phyloP scores from a whole-genome alignment of 2,797 vertebrate genomes.

The Acomys russatus region DNA sequence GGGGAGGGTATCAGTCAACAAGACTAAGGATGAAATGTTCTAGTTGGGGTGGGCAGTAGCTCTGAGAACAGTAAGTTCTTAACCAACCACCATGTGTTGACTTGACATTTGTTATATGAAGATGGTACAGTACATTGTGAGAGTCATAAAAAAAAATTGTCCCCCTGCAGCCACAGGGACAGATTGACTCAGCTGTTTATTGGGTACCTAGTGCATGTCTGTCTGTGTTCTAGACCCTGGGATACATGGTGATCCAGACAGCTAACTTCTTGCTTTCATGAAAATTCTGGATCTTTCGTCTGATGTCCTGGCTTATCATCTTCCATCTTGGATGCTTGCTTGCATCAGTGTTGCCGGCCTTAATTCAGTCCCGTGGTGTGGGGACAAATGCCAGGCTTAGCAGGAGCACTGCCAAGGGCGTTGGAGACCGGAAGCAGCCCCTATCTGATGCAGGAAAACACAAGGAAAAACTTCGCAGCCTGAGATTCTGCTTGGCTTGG shows the following conservation, averaged over 20 bases:
- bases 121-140: background rate
- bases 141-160: background rate
- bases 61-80: constrained; percentile 9
- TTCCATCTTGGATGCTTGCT: background rate
- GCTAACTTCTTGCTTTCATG: background rate
- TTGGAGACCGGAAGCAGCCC: background rate
- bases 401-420: background rate
- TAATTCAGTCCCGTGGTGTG: background rate
- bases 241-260: background rate
- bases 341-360: background rate
- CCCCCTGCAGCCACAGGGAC: background rate
- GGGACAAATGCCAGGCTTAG: background rate
- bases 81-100: background rate
- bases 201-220: background rate
- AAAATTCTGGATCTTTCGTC: constrained; percentile 29
- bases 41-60: background rate
- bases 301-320: background rate
- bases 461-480: background rate
- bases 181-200: background rate
- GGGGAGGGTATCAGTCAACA: background rate
- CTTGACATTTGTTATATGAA: background rate
- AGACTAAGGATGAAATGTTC: background rate
- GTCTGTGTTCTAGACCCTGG: constrained; percentile 33
- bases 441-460: background rate
- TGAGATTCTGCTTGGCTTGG: background rate